Percentiles rank a stretch among this genome's conserved stretches.
Evolutionary conservation across 2,888 invertebrate genomes (phyloP).

Genomic region (Watsonalla binaria): DNA sequence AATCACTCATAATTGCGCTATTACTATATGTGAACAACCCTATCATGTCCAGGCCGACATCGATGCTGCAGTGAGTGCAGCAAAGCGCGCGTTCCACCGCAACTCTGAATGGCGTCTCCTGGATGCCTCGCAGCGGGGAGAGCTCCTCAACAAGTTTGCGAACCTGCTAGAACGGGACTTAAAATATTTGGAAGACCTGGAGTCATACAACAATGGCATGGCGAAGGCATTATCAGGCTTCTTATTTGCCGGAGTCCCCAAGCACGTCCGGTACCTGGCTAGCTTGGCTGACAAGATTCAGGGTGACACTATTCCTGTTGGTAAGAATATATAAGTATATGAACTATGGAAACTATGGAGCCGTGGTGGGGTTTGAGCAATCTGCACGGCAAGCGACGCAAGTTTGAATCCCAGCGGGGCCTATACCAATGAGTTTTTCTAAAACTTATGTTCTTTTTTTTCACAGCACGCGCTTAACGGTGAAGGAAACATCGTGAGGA

Average conservation of each 20-base stretch:
- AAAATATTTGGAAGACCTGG: slow-evolving; percentile 87
- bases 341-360: too few relatives aligned
- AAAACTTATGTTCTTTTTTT: too few relatives aligned
- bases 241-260: not conserved
- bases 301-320: slow-evolving; percentile 82
- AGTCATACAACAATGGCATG: slow-evolving; percentile 95
- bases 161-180: slow-evolving; percentile 87
- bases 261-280: slow-evolving; percentile 84
- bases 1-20: too few relatives aligned
- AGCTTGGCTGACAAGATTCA: slow-evolving; percentile 94
- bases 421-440: too few relatives aligned
- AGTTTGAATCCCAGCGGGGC: too few relatives aligned
- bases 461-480: too few relatives aligned
- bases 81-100: slow-evolving; percentile 83
- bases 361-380: too few relatives aligned
- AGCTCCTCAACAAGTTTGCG: slow-evolving; percentile 84
- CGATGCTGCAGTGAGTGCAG: slow-evolving; percentile 86
- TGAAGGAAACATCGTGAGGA: too few relatives aligned
- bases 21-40: too few relatives aligned
- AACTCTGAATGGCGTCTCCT: slow-evolving; percentile 86
- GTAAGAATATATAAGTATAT: slow-evolving; percentile 37
- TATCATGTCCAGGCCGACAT: slow-evolving; percentile 79
- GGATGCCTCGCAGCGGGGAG: slow-evolving; percentile 88
- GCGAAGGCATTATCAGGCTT: slow-evolving; percentile 71
- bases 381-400: too few relatives aligned